These are phyloP conservation scores for Atta texana DNA, from an alignment of 1,140 invertebrate species.

Conservation along the genomic window DNA sequence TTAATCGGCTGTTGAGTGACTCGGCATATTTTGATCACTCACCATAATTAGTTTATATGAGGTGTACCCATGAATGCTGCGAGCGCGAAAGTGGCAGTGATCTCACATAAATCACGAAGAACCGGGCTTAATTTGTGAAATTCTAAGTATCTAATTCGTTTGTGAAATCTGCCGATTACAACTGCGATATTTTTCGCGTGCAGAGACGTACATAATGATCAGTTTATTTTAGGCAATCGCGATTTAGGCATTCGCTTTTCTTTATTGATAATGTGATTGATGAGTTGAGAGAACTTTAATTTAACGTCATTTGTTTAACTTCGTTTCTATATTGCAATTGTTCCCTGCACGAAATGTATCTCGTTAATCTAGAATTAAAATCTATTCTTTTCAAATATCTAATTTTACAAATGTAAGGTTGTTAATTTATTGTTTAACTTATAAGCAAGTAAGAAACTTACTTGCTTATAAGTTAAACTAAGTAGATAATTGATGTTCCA, in stretches of 20 bases:
- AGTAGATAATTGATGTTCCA: neutral
- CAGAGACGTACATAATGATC: neutral
- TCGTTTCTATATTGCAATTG: neutral
- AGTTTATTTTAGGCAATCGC: neutral
- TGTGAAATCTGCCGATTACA: slow-evolving; percentile 41
- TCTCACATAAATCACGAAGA: slow-evolving; percentile 49
- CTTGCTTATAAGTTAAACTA: neutral
- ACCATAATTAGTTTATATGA: slow-evolving; percentile 43
- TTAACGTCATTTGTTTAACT: neutral
- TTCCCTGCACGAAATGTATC: neutral
- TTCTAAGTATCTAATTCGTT: slow-evolving; percentile 48
- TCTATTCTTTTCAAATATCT: neutral
- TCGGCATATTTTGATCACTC: slow-evolving; percentile 25
- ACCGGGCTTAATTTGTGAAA: slow-evolving; percentile 31
- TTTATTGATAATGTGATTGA: neutral
- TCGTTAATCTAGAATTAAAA: neutral
- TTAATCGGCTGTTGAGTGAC: slow-evolving; percentile 50
- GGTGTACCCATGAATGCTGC: slow-evolving; percentile 9
- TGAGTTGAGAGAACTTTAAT: neutral
- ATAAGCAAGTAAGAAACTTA: too few relatives aligned
- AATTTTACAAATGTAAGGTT: neutral
- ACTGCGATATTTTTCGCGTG: slow-evolving; percentile 1
- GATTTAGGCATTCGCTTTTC: slow-evolving; percentile 5
- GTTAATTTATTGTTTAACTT: neutral
- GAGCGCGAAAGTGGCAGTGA: slow-evolving; percentile 48